A percentile compares a stretch with the other conserved stretches of the same genome.
phyloP scores from a whole-genome alignment of 1,140 invertebrate genomes.

The Drosophila sucinea region DNA sequence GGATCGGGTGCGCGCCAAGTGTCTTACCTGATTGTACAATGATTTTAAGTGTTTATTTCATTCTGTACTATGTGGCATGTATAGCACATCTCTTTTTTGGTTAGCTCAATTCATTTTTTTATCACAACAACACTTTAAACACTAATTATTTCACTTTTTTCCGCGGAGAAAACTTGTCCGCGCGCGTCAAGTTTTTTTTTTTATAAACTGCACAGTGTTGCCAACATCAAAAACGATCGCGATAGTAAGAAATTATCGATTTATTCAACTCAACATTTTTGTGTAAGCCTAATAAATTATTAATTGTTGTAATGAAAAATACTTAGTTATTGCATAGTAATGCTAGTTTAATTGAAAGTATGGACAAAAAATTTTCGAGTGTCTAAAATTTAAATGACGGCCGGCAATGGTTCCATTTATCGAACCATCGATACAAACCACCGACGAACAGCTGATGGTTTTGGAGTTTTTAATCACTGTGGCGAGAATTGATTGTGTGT shows the following conservation, averaged over 20 bases:
- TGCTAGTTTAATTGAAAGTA: neutral
- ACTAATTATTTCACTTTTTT: neutral
- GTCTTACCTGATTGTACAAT: neutral
- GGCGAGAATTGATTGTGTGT: conserved; percentile 1
- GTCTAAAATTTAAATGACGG: neutral
- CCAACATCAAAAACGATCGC: conserved; percentile 3
- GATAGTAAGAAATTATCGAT: neutral
- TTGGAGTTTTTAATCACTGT: neutral
- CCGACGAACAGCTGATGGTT: neutral
- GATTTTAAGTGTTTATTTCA: neutral
- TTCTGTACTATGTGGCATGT: neutral
- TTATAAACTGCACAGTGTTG: neutral
- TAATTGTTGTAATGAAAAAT: too few species aligned
- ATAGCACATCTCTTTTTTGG: neutral
- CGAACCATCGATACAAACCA: neutral
- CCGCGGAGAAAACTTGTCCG: too few species aligned
- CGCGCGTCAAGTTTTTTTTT: neutral
- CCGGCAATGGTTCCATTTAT: neutral
- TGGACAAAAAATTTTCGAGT: neutral
- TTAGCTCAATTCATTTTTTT: neutral
- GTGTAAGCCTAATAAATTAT: too few species aligned
- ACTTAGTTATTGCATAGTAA: neutral
- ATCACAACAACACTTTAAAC: neutral
- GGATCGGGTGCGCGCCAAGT: neutral
- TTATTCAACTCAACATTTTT: too few species aligned